Conservation (phyloP, 2,113 vertebrate genomes). For the Halichoerus grypus region DNA sequence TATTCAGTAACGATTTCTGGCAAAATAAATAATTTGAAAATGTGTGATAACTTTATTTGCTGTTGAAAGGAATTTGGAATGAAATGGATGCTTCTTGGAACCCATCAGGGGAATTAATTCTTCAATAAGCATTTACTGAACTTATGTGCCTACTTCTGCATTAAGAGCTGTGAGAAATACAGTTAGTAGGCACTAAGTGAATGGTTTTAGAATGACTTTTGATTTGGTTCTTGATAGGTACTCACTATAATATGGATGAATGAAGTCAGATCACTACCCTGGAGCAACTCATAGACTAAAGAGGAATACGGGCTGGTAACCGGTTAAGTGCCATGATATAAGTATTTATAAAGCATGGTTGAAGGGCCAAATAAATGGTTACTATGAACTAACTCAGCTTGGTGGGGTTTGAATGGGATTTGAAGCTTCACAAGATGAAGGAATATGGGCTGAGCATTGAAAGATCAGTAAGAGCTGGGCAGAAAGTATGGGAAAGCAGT, state of each 20-base stretch:
- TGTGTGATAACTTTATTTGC: constrained; percentile 34
- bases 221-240: constrained; percentile 1
- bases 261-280: neutral
- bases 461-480: neutral
- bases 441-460: neutral
- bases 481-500: neutral
- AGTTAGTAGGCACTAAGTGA: neutral
- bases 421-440: neutral
- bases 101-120: constrained; percentile 25
- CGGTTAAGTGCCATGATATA: neutral
- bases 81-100: constrained; percentile 32
- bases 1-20: constrained; percentile 7
- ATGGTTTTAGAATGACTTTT: neutral
- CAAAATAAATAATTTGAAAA: constrained; percentile 46
- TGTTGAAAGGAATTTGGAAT: constrained; percentile 12
- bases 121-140: constrained; percentile 53
- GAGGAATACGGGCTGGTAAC: neutral
- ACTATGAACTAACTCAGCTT: neutral
- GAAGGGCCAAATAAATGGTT: neutral
- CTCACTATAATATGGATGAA: neutral
- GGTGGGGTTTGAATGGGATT: neutral
- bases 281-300: neutral
- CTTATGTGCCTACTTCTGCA: neutral
- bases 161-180: constrained; percentile 23
- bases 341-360: constrained; percentile 5